Evolutionary conservation across 2,888 invertebrate species (phyloP).

Genomic region (Euproctis similis): DNA sequence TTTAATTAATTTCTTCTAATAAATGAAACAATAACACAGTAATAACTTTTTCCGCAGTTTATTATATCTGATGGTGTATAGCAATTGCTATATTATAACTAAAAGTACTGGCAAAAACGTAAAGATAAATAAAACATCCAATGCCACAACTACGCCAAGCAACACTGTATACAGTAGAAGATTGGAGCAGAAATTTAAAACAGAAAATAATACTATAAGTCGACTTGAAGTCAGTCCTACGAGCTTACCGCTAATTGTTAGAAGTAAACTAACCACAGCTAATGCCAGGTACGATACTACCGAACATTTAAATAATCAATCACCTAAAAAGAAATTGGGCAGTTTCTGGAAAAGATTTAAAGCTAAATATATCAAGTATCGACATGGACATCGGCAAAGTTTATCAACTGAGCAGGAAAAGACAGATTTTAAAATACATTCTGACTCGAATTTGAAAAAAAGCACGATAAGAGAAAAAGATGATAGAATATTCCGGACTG

Average conservation of each 20-base stretch:
- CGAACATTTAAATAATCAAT: conserved; percentile 4
- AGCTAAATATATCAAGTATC: conserved; percentile 13
- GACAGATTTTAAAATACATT: no score
- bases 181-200: conserved; percentile 15
- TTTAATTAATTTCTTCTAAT: no score
- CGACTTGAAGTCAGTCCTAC: conserved; percentile 1
- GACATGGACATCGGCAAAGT: background rate
- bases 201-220: conserved; percentile 6
- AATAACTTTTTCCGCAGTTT: conserved; percentile 39
- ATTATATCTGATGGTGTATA: conserved; percentile 55
- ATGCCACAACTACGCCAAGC: conserved; percentile 23
- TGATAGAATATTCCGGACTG: no score
- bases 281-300: no score
- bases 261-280: no score
- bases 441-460: no score
- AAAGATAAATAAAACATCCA: conserved; percentile 26
- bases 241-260: no score
- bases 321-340: conserved; percentile 2
- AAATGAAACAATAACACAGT: no score
- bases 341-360: conserved; percentile 26
- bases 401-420: no score
- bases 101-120: conserved; percentile 42
- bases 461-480: no score
- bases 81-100: conserved; percentile 49
- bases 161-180: conserved; percentile 18